A percentile compares a stretch with the other conserved stretches of the same genome.
Conservation (phyloP, 1,140 invertebrate species). For the Aphis gossypii region DNA sequence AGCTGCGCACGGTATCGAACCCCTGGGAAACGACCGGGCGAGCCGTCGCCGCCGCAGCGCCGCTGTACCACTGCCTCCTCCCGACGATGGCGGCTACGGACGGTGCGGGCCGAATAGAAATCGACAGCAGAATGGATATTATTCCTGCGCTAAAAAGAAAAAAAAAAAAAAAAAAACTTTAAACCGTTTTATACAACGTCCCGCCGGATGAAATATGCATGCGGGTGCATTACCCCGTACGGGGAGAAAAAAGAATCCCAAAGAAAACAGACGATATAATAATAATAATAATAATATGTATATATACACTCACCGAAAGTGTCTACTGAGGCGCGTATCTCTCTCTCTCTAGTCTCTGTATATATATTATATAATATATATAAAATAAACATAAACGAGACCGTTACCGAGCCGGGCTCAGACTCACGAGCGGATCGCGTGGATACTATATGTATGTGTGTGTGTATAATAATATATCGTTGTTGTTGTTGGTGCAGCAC, state of each 20-base stretch:
- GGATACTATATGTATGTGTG: neutral
- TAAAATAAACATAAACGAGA: slow-evolving; percentile 44
- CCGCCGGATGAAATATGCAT: slow-evolving; percentile 37
- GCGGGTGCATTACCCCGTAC: neutral
- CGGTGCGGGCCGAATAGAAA: neutral
- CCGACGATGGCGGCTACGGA: neutral
- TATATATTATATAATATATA: neutral
- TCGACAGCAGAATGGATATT: slow-evolving; percentile 40
- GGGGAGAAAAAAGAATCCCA: neutral
- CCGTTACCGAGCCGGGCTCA: neutral
- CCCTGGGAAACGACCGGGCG: slow-evolving; percentile 54
- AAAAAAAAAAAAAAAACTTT: slow-evolving; percentile 46
- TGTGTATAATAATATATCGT: neutral
- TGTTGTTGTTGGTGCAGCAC: neutral
- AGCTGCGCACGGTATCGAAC: slow-evolving; percentile 28
- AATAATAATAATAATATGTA: neutral
- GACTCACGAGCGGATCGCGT: neutral
- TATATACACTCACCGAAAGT: slow-evolving; percentile 1
- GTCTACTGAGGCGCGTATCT: neutral
- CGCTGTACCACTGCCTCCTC: neutral
- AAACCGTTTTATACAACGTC: slow-evolving; percentile 50
- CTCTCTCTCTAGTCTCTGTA: no score
- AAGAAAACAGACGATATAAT: neutral
- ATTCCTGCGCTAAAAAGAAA: neutral
- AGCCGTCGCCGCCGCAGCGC: neutral